Conservation (phyloP, 2,888 invertebrate genomes). For the Deilephila porcellus region DNA sequence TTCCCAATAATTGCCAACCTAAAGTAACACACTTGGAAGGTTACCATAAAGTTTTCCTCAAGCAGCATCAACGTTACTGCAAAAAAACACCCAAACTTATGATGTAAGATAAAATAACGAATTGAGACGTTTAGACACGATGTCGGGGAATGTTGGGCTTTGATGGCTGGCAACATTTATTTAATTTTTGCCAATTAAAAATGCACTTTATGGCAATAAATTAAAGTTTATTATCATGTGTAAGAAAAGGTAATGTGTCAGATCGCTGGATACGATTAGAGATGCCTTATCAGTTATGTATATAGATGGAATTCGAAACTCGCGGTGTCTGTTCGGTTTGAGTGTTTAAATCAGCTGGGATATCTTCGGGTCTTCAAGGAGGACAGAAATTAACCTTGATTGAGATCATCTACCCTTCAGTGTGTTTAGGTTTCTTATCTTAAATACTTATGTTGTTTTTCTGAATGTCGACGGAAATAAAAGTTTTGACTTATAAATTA, state of each 20-base stretch:
- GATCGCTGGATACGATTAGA: slow-evolving; percentile 32
- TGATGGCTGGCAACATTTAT: slow-evolving; percentile 37
- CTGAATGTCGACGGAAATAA: too few relatives aligned
- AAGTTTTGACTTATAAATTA: too few relatives aligned
- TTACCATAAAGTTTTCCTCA: slow-evolving; percentile 17
- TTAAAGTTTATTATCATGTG: neutral
- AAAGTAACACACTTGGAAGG: slow-evolving; percentile 6
- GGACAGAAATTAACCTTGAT: slow-evolving; percentile 24
- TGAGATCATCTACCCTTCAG: slow-evolving; percentile 21
- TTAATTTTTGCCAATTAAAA: neutral
- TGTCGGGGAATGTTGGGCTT: slow-evolving; percentile 25
- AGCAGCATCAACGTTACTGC: slow-evolving; percentile 7
- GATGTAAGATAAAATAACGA: slow-evolving; percentile 29
- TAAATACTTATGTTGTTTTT: neutral
- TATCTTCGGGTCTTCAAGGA: slow-evolving; percentile 7
- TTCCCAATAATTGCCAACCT: slow-evolving; percentile 7
- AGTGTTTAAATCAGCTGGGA: slow-evolving; percentile 24
- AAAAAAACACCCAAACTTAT: slow-evolving; percentile 26
- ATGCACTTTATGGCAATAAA: neutral
- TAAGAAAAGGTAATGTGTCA: neutral
- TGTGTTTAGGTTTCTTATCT: neutral
- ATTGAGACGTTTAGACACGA: slow-evolving; percentile 30
- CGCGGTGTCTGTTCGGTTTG: slow-evolving; percentile 18
- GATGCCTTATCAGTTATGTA: slow-evolving; percentile 25
- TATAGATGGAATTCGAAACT: slow-evolving; percentile 26